phyloP scores from a whole-genome alignment of 2,888 invertebrate species.

The Cylindroiulus punctatus region DNA sequence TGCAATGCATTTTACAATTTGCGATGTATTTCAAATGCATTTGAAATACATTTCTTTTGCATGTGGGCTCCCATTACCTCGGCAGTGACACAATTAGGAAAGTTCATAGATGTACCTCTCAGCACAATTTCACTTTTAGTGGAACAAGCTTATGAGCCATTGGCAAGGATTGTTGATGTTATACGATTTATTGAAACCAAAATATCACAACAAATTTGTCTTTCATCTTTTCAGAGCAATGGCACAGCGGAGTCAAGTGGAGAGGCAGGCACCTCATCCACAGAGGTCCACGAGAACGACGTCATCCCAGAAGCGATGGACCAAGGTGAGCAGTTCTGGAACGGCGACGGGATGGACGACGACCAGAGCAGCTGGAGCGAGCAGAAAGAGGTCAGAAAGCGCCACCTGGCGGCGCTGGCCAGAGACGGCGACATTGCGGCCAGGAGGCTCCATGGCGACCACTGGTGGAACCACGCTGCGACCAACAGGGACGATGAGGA shows the following conservation, averaged over 20 bases:
- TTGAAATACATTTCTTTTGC: no score
- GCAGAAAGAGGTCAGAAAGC: neutral
- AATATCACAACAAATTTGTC: neutral
- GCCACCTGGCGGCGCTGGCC: conserved; percentile 37
- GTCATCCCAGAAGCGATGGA: neutral
- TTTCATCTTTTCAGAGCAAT: neutral
- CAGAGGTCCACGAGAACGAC: neutral
- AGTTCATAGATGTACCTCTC: no score
- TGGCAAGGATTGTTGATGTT: no score
- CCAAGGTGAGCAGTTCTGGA: neutral
- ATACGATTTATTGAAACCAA: neutral
- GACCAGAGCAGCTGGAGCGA: neutral
- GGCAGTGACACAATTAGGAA: no score
- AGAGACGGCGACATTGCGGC: conserved; percentile 41
- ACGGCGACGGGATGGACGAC: neutral
- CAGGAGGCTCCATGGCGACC: neutral
- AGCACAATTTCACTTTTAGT: no score
- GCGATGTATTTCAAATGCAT: no score
- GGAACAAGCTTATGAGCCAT: no score
- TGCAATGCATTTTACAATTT: no score
- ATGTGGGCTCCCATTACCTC: no score
- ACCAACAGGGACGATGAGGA: no score
- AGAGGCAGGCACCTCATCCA: neutral
- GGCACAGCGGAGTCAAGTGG: neutral
- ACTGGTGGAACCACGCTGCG: no score